These are phyloP conservation scores for Malaclemys terrapin DNA, from an alignment of 2,113 vertebrate genomes.

Conservation along the genomic window DNA sequence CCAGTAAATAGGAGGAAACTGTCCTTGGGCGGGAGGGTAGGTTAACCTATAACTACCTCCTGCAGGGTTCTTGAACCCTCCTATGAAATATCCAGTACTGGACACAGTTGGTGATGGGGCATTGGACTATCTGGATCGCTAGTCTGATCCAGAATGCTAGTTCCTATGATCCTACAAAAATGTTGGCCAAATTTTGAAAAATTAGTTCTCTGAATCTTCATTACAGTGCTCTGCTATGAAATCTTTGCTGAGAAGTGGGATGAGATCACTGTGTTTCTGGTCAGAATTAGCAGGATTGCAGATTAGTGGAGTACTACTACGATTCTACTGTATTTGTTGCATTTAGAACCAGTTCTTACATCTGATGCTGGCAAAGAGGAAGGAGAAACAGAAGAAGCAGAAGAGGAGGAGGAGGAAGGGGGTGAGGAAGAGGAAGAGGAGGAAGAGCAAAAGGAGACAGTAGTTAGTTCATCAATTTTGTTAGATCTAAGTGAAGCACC, in stretches of 20 bases:
- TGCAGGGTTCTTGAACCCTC: not conserved
- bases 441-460: not conserved
- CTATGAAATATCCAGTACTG: not conserved
- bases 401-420: slow-evolving; percentile 10
- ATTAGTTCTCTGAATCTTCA: not conserved
- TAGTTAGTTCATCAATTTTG: not conserved
- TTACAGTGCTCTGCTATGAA: not conserved
- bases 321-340: not conserved
- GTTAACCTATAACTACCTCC: not conserved
- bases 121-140: not conserved
- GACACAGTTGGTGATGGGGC: not conserved
- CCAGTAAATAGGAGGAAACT: not conserved
- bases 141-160: not conserved
- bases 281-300: not conserved
- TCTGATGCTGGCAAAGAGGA: not conserved
- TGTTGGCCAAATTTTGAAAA: not conserved
- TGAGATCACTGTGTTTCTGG: not conserved
- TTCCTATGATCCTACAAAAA: not conserved
- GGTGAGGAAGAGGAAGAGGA: not conserved
- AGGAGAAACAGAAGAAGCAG: not conserved
- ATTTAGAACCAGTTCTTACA: slow-evolving; percentile 58
- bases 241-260: not conserved
- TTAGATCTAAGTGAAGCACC: fast-evolving
- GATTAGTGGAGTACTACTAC: not conserved
- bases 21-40: not conserved